Percentiles rank a stretch among this genome's conserved stretches.
Conservation (phyloP, 1,140 invertebrate species). For the Cherax destructor region DNA sequence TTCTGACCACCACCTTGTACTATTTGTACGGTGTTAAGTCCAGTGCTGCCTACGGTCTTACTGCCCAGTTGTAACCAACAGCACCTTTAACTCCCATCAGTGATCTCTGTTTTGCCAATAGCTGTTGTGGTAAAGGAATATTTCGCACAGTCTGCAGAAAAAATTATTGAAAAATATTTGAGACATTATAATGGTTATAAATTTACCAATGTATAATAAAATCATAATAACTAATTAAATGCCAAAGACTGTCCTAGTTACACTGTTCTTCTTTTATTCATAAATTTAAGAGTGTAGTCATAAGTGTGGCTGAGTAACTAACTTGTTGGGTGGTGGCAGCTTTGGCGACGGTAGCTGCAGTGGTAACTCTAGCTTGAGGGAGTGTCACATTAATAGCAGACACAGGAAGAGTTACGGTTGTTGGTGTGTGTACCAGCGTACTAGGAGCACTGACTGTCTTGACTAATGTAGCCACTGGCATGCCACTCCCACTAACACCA, state of each 20-base stretch:
- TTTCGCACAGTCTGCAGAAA: conserved; percentile 59
- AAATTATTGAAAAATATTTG: background rate
- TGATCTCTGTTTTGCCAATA: conserved; percentile 53
- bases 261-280: background rate
- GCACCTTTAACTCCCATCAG: conserved; percentile 67
- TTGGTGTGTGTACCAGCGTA: conserved; percentile 56
- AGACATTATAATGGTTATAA: background rate
- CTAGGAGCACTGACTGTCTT: conserved; percentile 64
- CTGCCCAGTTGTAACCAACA: conserved; percentile 70
- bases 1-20: conserved; percentile 80
- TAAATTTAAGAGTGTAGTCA: background rate
- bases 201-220: background rate
- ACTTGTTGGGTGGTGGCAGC: conserved; percentile 64
- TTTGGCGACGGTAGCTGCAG: conserved; percentile 60
- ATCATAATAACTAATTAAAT: background rate
- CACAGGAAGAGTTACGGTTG: conserved; percentile 56
- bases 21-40: conserved; percentile 76
- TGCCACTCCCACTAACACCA: conserved; percentile 47
- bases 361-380: conserved; percentile 61
- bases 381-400: conserved; percentile 65
- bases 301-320: background rate
- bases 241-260: background rate
- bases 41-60: conserved; percentile 68
- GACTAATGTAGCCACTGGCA: conserved; percentile 57
- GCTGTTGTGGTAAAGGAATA: conserved; percentile 58